Base-by-base conservation (phyloP, 2,888 invertebrate genomes). In the Mesorhabditis spiculigera region DNA sequence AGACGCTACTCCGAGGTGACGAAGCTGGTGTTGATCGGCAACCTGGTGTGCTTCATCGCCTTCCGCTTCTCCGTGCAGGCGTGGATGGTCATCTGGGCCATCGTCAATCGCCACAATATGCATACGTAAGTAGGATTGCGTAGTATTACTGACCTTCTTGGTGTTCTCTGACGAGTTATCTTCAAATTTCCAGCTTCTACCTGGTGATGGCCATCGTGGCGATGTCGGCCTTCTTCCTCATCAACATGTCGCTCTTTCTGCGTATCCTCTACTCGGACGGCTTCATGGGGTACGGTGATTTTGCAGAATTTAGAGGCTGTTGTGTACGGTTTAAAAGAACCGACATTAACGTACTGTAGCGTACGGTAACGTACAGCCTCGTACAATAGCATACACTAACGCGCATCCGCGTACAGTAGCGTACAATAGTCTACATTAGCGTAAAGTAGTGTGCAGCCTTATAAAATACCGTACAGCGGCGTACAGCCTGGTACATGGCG, bases 231-330 rank as follows among this genome's bases (percentile, higher is more conserved):
- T 78, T 78, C 68, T 68, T 72, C 16, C 71, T 76, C 44, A 78
- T 78, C 74, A 78, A 78, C 68, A 50, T 75, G 50, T 70, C 73
- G 6, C 67, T 78, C 28, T 75, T 78, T 68, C 68, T 76, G 13
- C 71, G 78, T 28, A 73, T 76, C 16, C 68, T 78, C 41, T 72
- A 76, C 71, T 76, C 76, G 63, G 78, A 78, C 68, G 78, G 78
- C 42, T 72, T 78, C 70, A 50, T 78, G 5, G 68, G 73, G 58
- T 71, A 73, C 6, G 75, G 76, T 16, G 28, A 28, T 28, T 28
- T 28, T 28, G 28, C 28, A 28, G 28, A 28, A 28, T 28, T 28
- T 28, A 28, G 28, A 28, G 28, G 28, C 28, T 28, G 28, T 28
- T 28, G 28, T 28, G 28, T 28, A 28, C 28, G 28, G 28, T 28